Evolutionary conservation across 2,888 invertebrate species (phyloP).

Genomic region (Subacronicta megacephala): DNA sequence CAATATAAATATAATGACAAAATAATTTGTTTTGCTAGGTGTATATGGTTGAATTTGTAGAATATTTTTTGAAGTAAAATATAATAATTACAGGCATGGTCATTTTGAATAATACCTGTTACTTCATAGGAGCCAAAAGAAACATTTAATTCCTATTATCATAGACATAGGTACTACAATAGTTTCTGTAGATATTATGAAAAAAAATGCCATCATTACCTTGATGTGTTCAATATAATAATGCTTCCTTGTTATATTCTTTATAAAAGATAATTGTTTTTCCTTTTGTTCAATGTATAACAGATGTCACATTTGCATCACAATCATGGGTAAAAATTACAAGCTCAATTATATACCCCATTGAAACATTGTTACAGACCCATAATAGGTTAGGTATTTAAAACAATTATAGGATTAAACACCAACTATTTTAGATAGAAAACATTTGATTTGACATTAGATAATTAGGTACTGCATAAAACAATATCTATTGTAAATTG

Average conservation of each 20-base stretch:
- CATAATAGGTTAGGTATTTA: not conserved
- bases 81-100: too few species aligned
- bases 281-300: constrained; percentile 47
- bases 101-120: too few species aligned
- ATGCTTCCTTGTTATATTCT: constrained; percentile 32
- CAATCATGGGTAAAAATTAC: constrained; percentile 37
- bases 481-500: too few species aligned
- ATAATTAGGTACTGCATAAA: too few species aligned
- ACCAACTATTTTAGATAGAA: constrained; percentile 1
- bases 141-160: too few species aligned
- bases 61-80: too few species aligned
- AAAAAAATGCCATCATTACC: constrained; percentile 17
- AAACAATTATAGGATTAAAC: constrained; percentile 5
- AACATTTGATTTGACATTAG: constrained; percentile 8
- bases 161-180: too few species aligned
- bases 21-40: too few species aligned
- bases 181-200: not conserved
- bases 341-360: constrained; percentile 35
- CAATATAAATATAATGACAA: too few species aligned
- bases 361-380: constrained; percentile 16
- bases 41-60: too few species aligned
- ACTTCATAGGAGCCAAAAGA: too few species aligned
- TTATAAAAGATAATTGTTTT: constrained; percentile 49
- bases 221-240: constrained; percentile 22
- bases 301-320: constrained; percentile 46